Conservation (phyloP, 2,113 vertebrate species). For the Misgurnus anguillicaudatus region DNA sequence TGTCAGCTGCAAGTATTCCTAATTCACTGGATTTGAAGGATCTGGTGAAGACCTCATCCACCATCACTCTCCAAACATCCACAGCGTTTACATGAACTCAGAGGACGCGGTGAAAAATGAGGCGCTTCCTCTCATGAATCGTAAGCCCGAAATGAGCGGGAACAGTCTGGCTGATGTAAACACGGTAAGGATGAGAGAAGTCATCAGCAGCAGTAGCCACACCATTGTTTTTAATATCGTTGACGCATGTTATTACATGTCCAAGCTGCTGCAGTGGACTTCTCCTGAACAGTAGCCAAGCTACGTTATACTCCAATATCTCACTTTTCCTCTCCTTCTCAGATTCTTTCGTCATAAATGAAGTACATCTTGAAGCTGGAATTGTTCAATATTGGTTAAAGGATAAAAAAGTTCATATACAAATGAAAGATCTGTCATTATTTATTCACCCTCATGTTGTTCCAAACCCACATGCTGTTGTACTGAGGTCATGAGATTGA, state of each 20-base stretch:
- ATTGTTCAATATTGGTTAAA: neutral
- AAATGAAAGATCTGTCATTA: too few relatives aligned
- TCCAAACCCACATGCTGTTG: too few relatives aligned
- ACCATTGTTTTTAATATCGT: constrained; percentile 55
- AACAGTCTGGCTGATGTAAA: constrained; percentile 57
- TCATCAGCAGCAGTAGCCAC: constrained; percentile 53
- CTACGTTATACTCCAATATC: constrained; percentile 36
- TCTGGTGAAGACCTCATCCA: constrained; percentile 44
- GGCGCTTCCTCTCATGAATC: constrained; percentile 37
- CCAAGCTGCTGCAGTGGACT: constrained; percentile 56
- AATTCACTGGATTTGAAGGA: constrained; percentile 33
- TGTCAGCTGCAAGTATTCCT: constrained; percentile 37
- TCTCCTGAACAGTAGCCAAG: constrained; percentile 55
- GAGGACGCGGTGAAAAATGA: constrained; percentile 45
- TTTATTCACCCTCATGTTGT: too few relatives aligned
- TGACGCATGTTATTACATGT: constrained; percentile 59
- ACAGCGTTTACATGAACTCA: constrained; percentile 52
- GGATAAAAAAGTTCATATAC: too few relatives aligned
- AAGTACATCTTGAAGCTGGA: neutral
- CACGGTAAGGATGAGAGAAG: constrained; percentile 45
- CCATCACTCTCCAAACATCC: constrained; percentile 48
- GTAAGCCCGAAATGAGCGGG: constrained; percentile 48
- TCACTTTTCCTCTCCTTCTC: neutral
- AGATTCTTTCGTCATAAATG: neutral
- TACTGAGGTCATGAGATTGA: neutral